phyloP scores from a whole-genome alignment of 1,140 invertebrate species.

The Pararge aegeria region DNA sequence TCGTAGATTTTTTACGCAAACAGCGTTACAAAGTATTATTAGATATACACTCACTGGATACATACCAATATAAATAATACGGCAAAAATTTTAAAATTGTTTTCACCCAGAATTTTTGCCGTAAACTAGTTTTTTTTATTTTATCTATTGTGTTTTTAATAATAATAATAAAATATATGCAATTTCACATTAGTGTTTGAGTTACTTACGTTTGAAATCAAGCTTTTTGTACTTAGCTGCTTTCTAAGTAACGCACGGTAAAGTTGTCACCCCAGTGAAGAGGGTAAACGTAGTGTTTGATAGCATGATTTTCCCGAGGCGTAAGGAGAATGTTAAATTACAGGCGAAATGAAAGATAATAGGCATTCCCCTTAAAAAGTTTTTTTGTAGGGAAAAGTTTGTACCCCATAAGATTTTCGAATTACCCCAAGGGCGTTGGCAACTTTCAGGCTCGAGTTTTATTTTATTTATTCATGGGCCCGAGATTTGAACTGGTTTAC shows the following conservation, averaged over 20 bases:
- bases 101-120: no score
- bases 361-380: slow-evolving; percentile 57
- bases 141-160: no score
- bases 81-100: no score
- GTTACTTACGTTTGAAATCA: not conserved
- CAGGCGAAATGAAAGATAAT: slow-evolving; percentile 77
- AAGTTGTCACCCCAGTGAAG: slow-evolving; percentile 62
- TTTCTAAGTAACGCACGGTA: not conserved
- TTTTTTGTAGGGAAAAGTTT: slow-evolving; percentile 59
- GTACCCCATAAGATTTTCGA: slow-evolving; percentile 68
- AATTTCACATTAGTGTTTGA: no score
- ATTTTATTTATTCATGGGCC: slow-evolving; percentile 69
- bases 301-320: slow-evolving; percentile 71
- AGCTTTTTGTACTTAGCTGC: not conserved
- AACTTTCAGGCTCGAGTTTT: slow-evolving; percentile 42
- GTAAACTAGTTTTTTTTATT: no score
- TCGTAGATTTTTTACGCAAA: no score
- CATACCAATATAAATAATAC: no score
- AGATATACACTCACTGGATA: no score
- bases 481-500: not conserved
- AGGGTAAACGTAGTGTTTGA: slow-evolving; percentile 66
- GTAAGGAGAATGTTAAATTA: slow-evolving; percentile 75
- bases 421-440: slow-evolving; percentile 46
- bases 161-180: no score
- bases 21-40: no score